Conservation (phyloP, 2,797 vertebrate species). For the Sebastes itinus region DNA sequence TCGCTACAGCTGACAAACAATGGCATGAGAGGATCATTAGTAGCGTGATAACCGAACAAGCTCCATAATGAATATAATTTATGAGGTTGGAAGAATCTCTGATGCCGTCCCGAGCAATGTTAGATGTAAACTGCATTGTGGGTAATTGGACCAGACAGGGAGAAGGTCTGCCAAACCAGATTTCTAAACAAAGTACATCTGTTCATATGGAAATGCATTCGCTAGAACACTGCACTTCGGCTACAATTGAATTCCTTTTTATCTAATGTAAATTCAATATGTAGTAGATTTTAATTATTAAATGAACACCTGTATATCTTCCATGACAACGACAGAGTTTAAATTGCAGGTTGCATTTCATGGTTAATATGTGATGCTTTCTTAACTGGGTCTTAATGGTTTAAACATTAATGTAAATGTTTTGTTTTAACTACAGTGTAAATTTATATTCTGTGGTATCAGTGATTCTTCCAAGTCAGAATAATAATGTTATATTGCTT, state of each 20-base stretch:
- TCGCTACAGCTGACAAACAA: slow-evolving; percentile 7
- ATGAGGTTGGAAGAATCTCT: slow-evolving; percentile 30
- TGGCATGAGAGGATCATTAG: slow-evolving; percentile 5
- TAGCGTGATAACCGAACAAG: slow-evolving; percentile 13
- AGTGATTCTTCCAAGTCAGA: background rate
- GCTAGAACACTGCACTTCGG: slow-evolving; percentile 4
- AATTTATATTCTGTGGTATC: background rate
- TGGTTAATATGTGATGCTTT: background rate
- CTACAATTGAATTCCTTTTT: background rate
- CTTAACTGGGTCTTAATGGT: background rate
- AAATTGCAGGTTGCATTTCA: background rate
- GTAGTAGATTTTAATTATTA: slow-evolving; percentile 16
- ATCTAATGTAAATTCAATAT: slow-evolving; percentile 20
- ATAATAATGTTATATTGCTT: background rate
- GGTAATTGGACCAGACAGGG: slow-evolving; percentile 44
- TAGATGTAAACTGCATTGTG: background rate
- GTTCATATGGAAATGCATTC: slow-evolving; percentile 12
- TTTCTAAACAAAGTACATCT: slow-evolving; percentile 40
- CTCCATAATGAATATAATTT: slow-evolving; percentile 41
- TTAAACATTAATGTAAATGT: background rate
- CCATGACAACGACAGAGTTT: background rate
- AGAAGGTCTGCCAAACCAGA: slow-evolving; percentile 10
- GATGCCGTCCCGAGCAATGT: slow-evolving; percentile 29
- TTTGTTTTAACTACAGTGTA: background rate
- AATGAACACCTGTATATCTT: background rate